Base-by-base conservation (phyloP, 2,888 invertebrate species). In the Smittia aterrima region DNA sequence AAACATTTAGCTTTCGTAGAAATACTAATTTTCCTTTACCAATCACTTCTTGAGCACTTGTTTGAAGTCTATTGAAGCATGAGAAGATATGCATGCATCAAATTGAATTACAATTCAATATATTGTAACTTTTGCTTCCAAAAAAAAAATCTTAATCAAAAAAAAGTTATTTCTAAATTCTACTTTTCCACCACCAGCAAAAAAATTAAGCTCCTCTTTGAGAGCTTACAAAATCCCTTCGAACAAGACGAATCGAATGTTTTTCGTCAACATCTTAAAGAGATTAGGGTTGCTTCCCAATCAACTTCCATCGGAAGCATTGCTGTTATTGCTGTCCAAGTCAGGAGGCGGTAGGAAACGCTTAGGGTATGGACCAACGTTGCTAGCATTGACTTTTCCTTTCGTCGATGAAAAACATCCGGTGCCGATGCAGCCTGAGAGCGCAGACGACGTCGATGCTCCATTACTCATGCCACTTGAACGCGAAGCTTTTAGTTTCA, bases 311-410 rank as follows among this genome's bases (percentile, higher is more conserved):
- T 83, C 83, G 3, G 72, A 72, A 32, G 58, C 58, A 75, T 82
- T 83, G 76, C 83, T 83, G 76, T 81, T 82, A 74, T 79, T 80
- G 76, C 79, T 82, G 68, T 83, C 82, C 77, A 82, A 78, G 7
- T 81, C 81, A 11, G 82, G 81, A 76, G 81, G 76, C 13, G 82
- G 76, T 53, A 75, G 25, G 2, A 76, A 76, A 6, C 77, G 76
- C 16, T 75, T 71, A 58, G 80, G 18, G 76, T 79, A 40, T 79
- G 79, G 54, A 80, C 78, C 24, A 58, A n/a, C 20, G 58, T 16
- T 24, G 1, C 25, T 20, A 13, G 58, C 58, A 22, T 58, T 41
- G 38, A 41, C 54, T 47, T 53, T 54, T n/a, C 3, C 40, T 16
- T 72, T 72, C 6, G 64, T 24, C 25, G 64, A 41, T 66, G 74